A percentile compares a stretch with the other conserved stretches of the same genome.
These are phyloP conservation scores for Thecocarcelia acutangulata DNA, from an alignment of 2,888 invertebrate genomes.

Conservation along the genomic window DNA sequence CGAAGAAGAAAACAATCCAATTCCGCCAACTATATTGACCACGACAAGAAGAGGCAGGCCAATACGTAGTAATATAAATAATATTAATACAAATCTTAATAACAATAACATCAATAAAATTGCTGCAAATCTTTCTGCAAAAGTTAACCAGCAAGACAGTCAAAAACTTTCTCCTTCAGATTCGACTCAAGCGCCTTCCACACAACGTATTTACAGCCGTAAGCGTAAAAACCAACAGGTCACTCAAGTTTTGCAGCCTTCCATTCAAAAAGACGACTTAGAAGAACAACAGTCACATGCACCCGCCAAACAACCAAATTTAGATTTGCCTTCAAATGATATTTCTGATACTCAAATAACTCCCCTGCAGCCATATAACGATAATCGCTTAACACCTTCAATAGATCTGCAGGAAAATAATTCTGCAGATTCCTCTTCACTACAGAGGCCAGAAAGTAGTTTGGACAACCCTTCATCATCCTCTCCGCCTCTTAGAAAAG, in stretches of 20 bases:
- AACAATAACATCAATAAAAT: constrained; percentile 77
- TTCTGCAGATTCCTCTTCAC: constrained; percentile 72
- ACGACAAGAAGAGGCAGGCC: constrained; percentile 77
- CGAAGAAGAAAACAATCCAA: constrained; percentile 59
- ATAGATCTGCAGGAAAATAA: constrained; percentile 71
- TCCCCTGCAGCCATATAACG: constrained; percentile 63
- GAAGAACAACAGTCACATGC: constrained; percentile 68
- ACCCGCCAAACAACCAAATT: constrained; percentile 73
- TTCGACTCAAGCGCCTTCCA: constrained; percentile 51
- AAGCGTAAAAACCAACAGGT: constrained; percentile 79
- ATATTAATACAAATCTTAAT: constrained; percentile 72
- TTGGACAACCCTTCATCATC: constrained; percentile 71
- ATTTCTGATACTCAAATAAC: constrained; percentile 62
- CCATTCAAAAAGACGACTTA: constrained; percentile 60
- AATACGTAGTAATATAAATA: constrained; percentile 73
- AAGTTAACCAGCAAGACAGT: constrained; percentile 70
- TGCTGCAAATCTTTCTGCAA: constrained; percentile 76
- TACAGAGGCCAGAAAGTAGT: constrained; percentile 68
- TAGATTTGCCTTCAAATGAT: constrained; percentile 68
- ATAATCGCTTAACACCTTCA: constrained; percentile 65
- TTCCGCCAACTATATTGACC: constrained; percentile 41
- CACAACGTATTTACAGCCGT: constrained; percentile 77
- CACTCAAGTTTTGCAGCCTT: constrained; percentile 73
- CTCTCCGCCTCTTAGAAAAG: constrained; percentile 77
- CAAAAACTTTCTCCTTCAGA: constrained; percentile 46